Evolutionary conservation across 2,888 invertebrate species (phyloP), one percentile per base, ranked within the genome.

Genomic region (Cremastinae sp.): DNA sequence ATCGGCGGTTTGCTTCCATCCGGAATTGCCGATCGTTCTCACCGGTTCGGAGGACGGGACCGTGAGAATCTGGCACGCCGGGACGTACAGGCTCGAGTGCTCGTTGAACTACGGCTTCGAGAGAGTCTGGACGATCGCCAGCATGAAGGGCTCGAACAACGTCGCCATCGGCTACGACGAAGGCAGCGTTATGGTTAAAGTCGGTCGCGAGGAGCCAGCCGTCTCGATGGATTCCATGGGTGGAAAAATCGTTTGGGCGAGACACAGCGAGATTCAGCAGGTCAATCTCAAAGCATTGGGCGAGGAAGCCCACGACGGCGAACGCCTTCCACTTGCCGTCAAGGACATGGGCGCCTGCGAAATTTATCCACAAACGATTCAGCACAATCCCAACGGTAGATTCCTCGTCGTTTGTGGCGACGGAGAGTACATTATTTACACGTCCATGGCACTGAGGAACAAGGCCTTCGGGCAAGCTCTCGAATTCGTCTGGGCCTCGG

Each of bases 301-400:
- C 0, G 96, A 96, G 90, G 95, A 94, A 90, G 91, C 90, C 1
- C 87, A 87, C 36, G 88, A 89, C 54, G 86, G 90, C 4, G 89
- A 90, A 62, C 83, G 90, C 45, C 92, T 99, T 10, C 96, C 98
- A 0, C 93, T 99, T 0, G 96, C 96, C 1, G 96, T 98, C 0
- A 99, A 99, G 89, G 99, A 99, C 87, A 98, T 99, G 97, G 99
- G 99, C 0, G 97, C 98, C 4, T 99, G 99, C 89, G 99, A 99
- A 91, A 98, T 99, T 78, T 99, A 99, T 90, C 99, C 99, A 0
- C 99, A 99, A 89, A 98, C 97, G 0, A 97, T 99, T 79, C 96
- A 96, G 28, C 99, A 99, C 90, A 99, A 99, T 91, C 98, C 99
- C 0, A 99, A 99, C 90, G 99, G 99, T 12, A 94, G 97, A 28